Conservation (phyloP, 2,888 invertebrate genomes). For the Chymomyza amoena region DNA sequence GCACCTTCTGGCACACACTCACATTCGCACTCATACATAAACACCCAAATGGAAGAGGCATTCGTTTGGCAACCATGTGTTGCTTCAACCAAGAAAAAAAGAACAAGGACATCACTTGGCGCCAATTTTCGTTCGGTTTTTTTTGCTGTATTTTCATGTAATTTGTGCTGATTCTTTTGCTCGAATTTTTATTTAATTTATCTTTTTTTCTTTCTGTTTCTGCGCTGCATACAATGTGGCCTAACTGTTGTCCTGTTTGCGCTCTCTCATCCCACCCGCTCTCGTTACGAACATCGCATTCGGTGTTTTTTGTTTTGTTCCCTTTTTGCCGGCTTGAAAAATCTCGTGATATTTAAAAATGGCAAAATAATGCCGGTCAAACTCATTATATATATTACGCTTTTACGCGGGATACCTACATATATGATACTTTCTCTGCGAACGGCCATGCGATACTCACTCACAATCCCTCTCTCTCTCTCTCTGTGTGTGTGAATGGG, state of each 20-base stretch:
- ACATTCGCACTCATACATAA: neutral
- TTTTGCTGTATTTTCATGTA: slow-evolving; percentile 9
- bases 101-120: slow-evolving; percentile 19
- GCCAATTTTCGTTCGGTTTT: slow-evolving; percentile 13
- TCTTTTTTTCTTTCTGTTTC: slow-evolving; percentile 18
- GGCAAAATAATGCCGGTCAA: slow-evolving; percentile 69
- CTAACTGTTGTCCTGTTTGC: slow-evolving; percentile 8
- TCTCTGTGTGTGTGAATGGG: no score
- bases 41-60: neutral
- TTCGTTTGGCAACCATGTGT: slow-evolving; percentile 55
- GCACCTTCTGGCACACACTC: slow-evolving; percentile 23
- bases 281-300: neutral
- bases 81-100: slow-evolving; percentile 34
- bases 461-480: no score
- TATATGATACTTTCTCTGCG: neutral
- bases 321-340: slow-evolving; percentile 56
- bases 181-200: neutral
- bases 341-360: slow-evolving; percentile 65
- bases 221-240: neutral
- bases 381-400: slow-evolving; percentile 55
- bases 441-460: no score
- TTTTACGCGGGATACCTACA: slow-evolving; percentile 11
- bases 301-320: slow-evolving; percentile 26
- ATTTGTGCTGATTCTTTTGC: slow-evolving; percentile 13
- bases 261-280: slow-evolving; percentile 33